These are phyloP conservation scores for Carassius gibelio DNA, from an alignment of 2,113 vertebrate genomes.

Conservation along the genomic window DNA sequence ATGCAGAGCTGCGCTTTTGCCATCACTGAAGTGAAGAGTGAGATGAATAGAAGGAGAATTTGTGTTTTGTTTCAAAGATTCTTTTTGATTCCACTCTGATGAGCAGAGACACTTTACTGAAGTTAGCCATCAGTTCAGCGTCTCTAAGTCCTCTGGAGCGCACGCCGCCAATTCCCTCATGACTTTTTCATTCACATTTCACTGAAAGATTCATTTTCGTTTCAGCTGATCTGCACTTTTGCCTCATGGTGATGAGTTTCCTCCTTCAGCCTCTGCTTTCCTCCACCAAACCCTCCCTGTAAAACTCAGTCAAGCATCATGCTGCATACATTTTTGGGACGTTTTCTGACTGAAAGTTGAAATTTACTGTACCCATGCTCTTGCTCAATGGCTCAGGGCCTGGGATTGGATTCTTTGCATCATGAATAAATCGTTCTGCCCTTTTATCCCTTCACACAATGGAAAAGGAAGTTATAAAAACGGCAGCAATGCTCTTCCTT, in stretches of 20 bases:
- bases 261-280: slow-evolving; percentile 35
- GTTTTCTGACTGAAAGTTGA: slow-evolving; percentile 58
- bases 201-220: slow-evolving; percentile 77
- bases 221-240: slow-evolving; percentile 72
- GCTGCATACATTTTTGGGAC: slow-evolving; percentile 66
- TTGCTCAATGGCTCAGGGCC: slow-evolving; percentile 59
- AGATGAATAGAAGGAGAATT: slow-evolving; percentile 57
- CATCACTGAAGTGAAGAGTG: slow-evolving; percentile 11
- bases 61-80: slow-evolving; percentile 70
- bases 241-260: slow-evolving; percentile 58
- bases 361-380: slow-evolving; percentile 55
- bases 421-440: slow-evolving; percentile 54
- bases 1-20: background rate
- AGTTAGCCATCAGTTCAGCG: slow-evolving; percentile 60
- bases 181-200: slow-evolving; percentile 71
- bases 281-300: slow-evolving; percentile 3
- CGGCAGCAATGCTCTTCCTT: slow-evolving; percentile 57
- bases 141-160: slow-evolving; percentile 66
- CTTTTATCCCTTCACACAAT: slow-evolving; percentile 52
- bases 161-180: slow-evolving; percentile 57
- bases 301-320: slow-evolving; percentile 58
- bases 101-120: slow-evolving; percentile 62
- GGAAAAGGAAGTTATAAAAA: slow-evolving; percentile 31
- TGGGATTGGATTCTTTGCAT: slow-evolving; percentile 60
- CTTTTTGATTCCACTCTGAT: slow-evolving; percentile 49